A percentile compares a stretch with the other conserved stretches of the same genome.
phyloP scores from a whole-genome alignment of 2,888 invertebrate species.

The Selenia dentaria region DNA sequence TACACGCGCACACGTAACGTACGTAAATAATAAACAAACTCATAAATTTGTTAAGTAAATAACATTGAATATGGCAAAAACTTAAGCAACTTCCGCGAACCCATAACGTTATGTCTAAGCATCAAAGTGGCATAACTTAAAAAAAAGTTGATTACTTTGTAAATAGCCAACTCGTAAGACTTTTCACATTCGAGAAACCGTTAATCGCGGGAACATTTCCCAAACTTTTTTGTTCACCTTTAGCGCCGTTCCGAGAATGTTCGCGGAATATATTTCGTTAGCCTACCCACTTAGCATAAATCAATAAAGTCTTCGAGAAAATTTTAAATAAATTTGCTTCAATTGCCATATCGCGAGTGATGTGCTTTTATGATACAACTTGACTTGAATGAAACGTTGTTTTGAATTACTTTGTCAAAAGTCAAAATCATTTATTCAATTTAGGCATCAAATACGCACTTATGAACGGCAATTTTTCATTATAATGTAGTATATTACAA shows the following conservation, averaged over 20 bases:
- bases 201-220: conserved; percentile 29
- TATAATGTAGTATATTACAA: no score
- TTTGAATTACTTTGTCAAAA: no score
- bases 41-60: no score
- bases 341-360: neutral
- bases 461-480: no score
- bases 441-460: no score
- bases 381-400: no score
- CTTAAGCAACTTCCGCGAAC: conserved; percentile 4
- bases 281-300: conserved; percentile 17
- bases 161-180: conserved; percentile 19
- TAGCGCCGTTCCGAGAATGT: conserved; percentile 18
- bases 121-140: conserved; percentile 15
- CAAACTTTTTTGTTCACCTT: conserved; percentile 29
- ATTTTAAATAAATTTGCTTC: conserved; percentile 4
- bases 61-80: neutral
- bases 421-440: no score
- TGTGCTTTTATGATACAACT: neutral
- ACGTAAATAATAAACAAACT: no score
- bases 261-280: conserved; percentile 18
- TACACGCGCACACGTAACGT: no score
- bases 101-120: conserved; percentile 4
- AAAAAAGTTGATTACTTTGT: conserved; percentile 23
- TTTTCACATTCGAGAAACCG: conserved; percentile 29
- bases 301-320: conserved; percentile 7